A percentile compares a stretch with the other conserved stretches of the same genome.
These are phyloP conservation scores for Drosophila pruinosa DNA, from an alignment of 1,140 invertebrate species.

Conservation along the genomic window DNA sequence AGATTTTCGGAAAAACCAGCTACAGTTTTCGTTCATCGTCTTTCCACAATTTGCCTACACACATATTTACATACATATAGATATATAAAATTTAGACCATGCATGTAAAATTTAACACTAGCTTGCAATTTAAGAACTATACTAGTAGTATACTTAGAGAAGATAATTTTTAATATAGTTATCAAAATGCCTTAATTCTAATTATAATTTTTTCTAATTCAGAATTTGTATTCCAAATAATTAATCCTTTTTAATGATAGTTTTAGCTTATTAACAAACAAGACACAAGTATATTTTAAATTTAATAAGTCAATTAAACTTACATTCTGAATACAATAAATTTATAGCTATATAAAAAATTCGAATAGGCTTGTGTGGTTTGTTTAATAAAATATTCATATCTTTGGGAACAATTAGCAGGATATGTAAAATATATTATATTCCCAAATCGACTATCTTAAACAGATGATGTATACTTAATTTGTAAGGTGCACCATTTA, in stretches of 20 bases:
- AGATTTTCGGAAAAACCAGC: constrained; percentile 78
- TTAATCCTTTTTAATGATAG: too few species aligned
- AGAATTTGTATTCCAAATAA: too few species aligned
- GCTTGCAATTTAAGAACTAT: too few species aligned
- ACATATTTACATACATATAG: neutral
- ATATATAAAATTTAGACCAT: neutral
- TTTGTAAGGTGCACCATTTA: constrained; percentile 43
- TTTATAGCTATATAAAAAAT: neutral
- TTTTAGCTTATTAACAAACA: too few species aligned
- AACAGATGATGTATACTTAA: constrained; percentile 32
- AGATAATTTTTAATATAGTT: neutral
- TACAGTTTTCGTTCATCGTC: constrained; percentile 61
- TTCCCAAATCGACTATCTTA: constrained; percentile 13
- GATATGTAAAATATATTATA: constrained; percentile 21
- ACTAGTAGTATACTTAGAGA: too few species aligned
- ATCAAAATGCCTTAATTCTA: too few species aligned
- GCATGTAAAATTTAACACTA: too few species aligned
- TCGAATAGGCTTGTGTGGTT: neutral
- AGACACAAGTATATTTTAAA: too few species aligned
- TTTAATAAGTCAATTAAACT: too few species aligned
- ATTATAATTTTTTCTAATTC: too few species aligned
- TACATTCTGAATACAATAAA: neutral
- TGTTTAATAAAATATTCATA: neutral
- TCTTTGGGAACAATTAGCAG: neutral
- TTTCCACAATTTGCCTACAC: constrained; percentile 9